Conservation (phyloP, 2,797 vertebrate genomes). For the Ibycter americanus region DNA sequence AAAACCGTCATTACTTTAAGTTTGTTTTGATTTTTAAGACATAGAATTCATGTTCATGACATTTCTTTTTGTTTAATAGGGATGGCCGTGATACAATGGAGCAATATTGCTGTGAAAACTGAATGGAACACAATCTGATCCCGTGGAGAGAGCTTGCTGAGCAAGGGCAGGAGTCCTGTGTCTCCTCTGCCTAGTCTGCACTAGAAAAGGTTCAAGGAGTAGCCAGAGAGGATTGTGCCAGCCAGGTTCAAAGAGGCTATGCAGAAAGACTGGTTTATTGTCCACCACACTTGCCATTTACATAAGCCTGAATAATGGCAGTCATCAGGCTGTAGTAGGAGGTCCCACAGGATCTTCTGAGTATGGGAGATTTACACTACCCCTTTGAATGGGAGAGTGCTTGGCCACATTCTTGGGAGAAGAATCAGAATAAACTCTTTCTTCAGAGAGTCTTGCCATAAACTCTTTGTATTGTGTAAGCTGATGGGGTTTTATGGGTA, state of each 20-base stretch:
- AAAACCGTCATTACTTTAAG: not conserved
- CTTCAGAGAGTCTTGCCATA: not conserved
- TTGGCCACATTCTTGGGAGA: not conserved
- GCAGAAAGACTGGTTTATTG: too few relatives aligned
- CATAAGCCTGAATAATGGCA: rapidly evolving
- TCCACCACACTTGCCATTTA: rapidly evolving
- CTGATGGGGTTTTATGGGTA: not conserved
- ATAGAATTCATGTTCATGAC: not conserved
- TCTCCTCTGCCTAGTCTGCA: too few relatives aligned
- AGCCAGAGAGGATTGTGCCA: not conserved
- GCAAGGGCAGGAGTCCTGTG: too few relatives aligned
- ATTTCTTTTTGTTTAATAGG: not conserved
- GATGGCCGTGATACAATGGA: not conserved
- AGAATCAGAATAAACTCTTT: not conserved
- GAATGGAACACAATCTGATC: rapidly evolving
- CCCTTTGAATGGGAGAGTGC: too few relatives aligned
- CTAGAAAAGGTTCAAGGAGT: not conserved
- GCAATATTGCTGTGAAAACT: not conserved
- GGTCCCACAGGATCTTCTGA: not conserved
- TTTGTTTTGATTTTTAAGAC: not conserved
- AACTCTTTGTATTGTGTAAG: not conserved
- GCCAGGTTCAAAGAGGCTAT: not conserved
- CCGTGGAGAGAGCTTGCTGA: not conserved
- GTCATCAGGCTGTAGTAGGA: not conserved
- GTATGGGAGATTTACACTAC: not conserved